Conservation (phyloP, 2,797 vertebrate genomes). For the Scolopax bukidnonensis region DNA sequence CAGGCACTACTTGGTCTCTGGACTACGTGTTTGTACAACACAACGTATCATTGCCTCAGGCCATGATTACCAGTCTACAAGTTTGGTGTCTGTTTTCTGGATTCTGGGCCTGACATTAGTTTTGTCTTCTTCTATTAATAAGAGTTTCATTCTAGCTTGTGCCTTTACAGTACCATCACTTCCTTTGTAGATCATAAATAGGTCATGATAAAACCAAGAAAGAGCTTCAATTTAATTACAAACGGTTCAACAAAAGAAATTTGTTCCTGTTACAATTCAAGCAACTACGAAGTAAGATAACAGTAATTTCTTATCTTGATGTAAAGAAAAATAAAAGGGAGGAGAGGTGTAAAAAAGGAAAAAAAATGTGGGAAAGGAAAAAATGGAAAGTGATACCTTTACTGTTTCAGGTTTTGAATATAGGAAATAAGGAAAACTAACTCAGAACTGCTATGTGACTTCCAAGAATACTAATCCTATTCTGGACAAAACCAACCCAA, state of each 20-base stretch:
- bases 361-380: accelerated
- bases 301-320: not conserved
- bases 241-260: not conserved
- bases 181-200: not conserved
- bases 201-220: not conserved
- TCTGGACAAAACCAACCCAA: not conserved
- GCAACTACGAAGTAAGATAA: not conserved
- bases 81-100: not conserved
- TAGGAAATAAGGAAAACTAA: not conserved
- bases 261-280: not conserved
- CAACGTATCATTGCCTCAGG: no score
- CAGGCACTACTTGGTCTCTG: not conserved
- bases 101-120: not conserved
- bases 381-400: not conserved
- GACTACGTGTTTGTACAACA: not conserved
- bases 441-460: not conserved
- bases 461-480: not conserved
- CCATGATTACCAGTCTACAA: not conserved
- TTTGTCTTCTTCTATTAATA: not conserved
- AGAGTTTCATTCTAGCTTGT: not conserved
- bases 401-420: not conserved
- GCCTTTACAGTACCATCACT: not conserved
- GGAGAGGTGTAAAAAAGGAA: not conserved
- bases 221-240: not conserved
- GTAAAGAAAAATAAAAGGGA: not conserved